Conservation (phyloP, 2,797 vertebrate species). For the Lycodopsis pacificus region DNA sequence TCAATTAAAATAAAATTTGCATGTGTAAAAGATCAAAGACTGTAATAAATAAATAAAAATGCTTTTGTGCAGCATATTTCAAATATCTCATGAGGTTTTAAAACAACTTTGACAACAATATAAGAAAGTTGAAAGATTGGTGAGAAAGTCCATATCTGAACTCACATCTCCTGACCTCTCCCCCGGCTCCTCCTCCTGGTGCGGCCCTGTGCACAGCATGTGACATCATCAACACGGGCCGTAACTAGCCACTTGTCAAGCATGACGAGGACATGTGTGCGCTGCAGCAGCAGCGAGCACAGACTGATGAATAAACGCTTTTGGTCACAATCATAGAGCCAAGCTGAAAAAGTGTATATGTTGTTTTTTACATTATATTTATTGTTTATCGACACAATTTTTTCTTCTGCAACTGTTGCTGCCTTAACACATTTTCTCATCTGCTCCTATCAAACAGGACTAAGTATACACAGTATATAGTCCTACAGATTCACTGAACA, state of each 20-base stretch:
- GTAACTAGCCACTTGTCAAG: neutral
- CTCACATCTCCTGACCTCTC: constrained; percentile 66
- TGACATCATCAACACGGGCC: neutral
- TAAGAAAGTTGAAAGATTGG: neutral
- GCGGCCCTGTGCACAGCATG: constrained; percentile 57
- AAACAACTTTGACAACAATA: neutral
- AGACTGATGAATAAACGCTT: neutral
- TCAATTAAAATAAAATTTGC: neutral
- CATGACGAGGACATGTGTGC: neutral
- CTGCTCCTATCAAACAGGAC: neutral
- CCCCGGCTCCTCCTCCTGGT: constrained; percentile 64
- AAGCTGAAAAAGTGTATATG: neutral
- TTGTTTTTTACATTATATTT: neutral
- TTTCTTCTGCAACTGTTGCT: neutral
- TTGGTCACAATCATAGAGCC: too few relatives aligned
- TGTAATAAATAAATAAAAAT: neutral
- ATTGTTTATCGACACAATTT: neutral
- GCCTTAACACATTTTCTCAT: neutral
- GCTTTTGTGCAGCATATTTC: neutral
- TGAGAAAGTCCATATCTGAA: neutral
- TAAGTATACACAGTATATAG: neutral
- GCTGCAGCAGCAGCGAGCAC: neutral
- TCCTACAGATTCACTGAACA: too few relatives aligned
- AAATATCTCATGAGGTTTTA: neutral
- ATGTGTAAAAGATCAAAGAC: neutral